phyloP scores from a whole-genome alignment of 1,140 invertebrate genomes.

The Lordiphosa clarofinis region DNA sequence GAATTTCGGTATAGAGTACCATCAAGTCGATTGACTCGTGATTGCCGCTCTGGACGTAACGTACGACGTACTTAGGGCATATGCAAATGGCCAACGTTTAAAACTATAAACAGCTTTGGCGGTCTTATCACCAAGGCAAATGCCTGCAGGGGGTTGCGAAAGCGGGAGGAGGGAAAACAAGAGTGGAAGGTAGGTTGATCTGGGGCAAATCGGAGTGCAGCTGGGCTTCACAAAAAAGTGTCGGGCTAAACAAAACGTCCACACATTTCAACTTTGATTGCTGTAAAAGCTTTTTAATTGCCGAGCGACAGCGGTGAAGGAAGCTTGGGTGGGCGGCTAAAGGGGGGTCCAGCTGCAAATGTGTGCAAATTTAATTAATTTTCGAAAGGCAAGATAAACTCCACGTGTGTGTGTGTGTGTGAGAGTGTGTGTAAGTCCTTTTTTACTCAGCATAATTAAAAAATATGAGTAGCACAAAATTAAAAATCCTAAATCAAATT shows the following conservation, averaged over 20 bases:
- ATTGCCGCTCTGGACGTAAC: background rate
- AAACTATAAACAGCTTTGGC: constrained; percentile 62
- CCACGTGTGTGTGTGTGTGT: constrained; percentile 18
- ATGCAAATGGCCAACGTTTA: constrained; percentile 56
- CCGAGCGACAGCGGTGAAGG: constrained; percentile 15
- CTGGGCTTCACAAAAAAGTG: constrained; percentile 15
- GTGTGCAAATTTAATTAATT: constrained; percentile 78
- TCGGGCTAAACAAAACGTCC: constrained; percentile 34
- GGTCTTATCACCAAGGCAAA: constrained; percentile 26
- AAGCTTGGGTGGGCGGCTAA: background rate
- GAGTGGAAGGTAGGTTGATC: background rate
- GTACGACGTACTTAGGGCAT: constrained; percentile 1
- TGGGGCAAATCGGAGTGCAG: background rate
- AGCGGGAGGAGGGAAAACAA: constrained; percentile 2
- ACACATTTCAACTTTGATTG: constrained; percentile 70
- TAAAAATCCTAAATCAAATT: constrained; percentile 80
- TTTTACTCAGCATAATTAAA: constrained; percentile 79
- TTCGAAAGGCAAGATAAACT: constrained; percentile 57
- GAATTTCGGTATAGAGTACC: background rate
- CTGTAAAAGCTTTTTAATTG: constrained; percentile 76
- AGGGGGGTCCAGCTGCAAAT: constrained; percentile 52
- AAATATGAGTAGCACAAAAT: constrained; percentile 78
- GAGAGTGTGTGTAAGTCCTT: constrained; percentile 61
- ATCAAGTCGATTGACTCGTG: background rate
- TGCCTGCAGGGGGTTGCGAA: background rate